Percentiles rank a stretch among this genome's conserved stretches.
Conservation (phyloP, 2,113 vertebrate species). For the Dromiciops gliroides region DNA sequence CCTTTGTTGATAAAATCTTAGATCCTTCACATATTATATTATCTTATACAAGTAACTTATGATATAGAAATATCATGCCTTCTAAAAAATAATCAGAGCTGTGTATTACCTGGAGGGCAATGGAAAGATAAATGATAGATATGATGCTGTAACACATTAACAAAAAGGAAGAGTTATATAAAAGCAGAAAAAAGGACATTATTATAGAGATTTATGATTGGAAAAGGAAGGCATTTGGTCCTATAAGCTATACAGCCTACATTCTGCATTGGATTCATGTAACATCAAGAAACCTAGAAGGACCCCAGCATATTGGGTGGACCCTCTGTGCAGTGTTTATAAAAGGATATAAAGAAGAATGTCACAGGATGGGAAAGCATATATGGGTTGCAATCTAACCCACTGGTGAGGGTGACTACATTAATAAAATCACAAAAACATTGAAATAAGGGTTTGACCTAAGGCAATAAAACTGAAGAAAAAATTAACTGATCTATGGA, state of each 20-base stretch:
- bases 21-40: background rate
- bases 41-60: background rate
- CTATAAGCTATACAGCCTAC: background rate
- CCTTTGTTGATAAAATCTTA: background rate
- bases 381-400: background rate
- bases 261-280: background rate
- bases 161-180: background rate
- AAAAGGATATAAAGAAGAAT: background rate
- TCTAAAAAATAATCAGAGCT: background rate
- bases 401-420: background rate
- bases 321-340: background rate
- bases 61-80: background rate
- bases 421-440: background rate
- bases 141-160: background rate
- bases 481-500: background rate
- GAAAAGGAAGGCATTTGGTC: background rate
- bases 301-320: background rate
- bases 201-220: background rate
- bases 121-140: background rate
- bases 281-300: background rate
- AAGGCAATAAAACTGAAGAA: background rate
- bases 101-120: background rate
- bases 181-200: background rate
- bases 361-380: background rate
- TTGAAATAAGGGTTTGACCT: background rate